phyloP scores from a whole-genome alignment of 2,797 vertebrate genomes.

The Leptodactylus fallax region DNA sequence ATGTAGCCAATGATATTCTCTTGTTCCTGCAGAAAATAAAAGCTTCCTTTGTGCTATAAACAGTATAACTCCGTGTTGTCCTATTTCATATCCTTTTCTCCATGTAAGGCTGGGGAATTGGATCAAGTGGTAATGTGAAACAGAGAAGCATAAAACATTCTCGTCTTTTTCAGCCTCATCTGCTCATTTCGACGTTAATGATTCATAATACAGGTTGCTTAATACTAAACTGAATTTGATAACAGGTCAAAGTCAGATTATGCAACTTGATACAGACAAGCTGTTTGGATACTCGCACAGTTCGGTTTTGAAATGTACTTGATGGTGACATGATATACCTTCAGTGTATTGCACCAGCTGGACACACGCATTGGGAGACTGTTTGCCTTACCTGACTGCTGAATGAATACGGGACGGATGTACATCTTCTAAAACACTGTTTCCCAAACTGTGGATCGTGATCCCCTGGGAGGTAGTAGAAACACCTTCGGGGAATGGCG shows the following conservation, averaged over 20 bases:
- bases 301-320: constrained; percentile 8
- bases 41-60: constrained; percentile 62
- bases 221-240: constrained; percentile 36
- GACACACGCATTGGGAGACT: background rate
- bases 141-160: constrained; percentile 44
- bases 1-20: constrained; percentile 48
- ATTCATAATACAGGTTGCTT: constrained; percentile 23
- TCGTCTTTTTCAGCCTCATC: constrained; percentile 20
- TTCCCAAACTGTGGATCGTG: too few species aligned
- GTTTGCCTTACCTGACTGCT: constrained; percentile 3
- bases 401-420: background rate
- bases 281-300: background rate
- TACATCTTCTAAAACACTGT: background rate
- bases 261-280: background rate
- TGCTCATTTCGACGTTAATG: constrained; percentile 45
- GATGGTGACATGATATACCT: background rate
- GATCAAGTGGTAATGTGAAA: constrained; percentile 50
- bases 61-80: constrained; percentile 50
- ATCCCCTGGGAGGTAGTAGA: too few species aligned
- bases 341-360: background rate
- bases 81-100: constrained; percentile 57
- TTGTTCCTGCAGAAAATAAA: constrained; percentile 57
- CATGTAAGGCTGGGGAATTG: constrained; percentile 54
- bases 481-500: too few species aligned
- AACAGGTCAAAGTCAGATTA: background rate